phyloP scores from a whole-genome alignment of 2,113 vertebrate species.

The western clawed frog (Xenopus tropicalis) region DNA sequence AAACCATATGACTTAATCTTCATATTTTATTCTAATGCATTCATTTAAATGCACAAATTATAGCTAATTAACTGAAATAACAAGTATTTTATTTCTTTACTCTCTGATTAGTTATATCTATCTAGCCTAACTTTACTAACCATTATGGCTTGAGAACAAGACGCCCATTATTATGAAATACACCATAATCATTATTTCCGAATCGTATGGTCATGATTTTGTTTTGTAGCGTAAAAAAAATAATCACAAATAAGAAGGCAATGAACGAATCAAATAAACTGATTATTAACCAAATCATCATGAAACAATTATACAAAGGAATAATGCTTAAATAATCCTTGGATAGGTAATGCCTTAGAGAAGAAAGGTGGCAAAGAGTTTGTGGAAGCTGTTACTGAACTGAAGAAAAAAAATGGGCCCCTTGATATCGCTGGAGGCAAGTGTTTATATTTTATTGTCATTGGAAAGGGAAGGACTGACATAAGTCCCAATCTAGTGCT shows the following conservation, averaged over 20 bases:
- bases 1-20: neutral
- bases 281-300: no score
- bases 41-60: neutral
- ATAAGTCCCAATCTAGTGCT: no score
- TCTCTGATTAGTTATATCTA: no score
- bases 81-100: neutral
- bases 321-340: conserved; percentile 50
- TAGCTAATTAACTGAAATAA: neutral
- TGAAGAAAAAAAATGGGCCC: conserved; percentile 93
- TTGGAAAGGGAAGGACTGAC: no score
- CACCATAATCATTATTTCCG: no score
- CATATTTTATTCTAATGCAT: neutral
- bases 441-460: conserved; percentile 14
- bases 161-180: no score
- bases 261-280: no score
- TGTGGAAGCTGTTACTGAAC: conserved; percentile 82
- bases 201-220: no score
- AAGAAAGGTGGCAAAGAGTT: conserved; percentile 97
- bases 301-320: neutral
- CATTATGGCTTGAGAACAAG: no score
- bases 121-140: no score
- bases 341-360: conserved; percentile 87
- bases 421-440: conserved; percentile 94
- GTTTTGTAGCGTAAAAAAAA: no score
- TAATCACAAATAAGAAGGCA: no score